Conservation (phyloP, 1,140 invertebrate genomes). For the Cydia amplana region DNA sequence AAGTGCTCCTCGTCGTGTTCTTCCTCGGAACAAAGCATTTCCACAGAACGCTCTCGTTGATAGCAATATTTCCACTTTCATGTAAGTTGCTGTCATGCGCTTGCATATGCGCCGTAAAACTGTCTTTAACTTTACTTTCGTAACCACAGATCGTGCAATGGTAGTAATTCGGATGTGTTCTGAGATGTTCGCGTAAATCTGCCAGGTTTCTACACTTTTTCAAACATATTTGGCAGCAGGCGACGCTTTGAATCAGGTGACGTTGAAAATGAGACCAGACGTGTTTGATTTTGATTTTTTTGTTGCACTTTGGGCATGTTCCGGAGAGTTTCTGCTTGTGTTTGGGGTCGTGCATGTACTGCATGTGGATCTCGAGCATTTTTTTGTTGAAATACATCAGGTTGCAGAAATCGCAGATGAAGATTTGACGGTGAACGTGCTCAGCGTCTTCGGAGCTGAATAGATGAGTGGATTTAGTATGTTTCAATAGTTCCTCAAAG, state of each 20-base stretch:
- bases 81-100: conserved; percentile 39
- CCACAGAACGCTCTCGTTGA: conserved; percentile 4
- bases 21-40: conserved; percentile 40
- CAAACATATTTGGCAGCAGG: conserved; percentile 55
- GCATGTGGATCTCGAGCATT: conserved; percentile 49
- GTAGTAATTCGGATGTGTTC: conserved; percentile 40
- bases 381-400: conserved; percentile 61
- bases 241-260: conserved; percentile 45
- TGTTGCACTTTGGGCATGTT: conserved; percentile 49
- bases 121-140: conserved; percentile 36
- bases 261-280: conserved; percentile 49
- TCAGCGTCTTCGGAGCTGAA: conserved; percentile 44
- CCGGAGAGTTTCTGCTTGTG: conserved; percentile 1
- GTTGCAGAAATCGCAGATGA: conserved; percentile 53
- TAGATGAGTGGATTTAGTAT: conserved; percentile 55
- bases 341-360: conserved; percentile 1
- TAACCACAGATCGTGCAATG: conserved; percentile 47
- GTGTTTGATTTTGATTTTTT: background rate
- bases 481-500: conserved; percentile 40
- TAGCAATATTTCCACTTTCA: background rate
- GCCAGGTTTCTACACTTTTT: conserved; percentile 38
- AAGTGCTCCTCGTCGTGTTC: background rate
- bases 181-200: conserved; percentile 42
- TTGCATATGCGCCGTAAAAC: conserved; percentile 43
- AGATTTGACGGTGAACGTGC: conserved; percentile 58